A percentile compares a stretch with the other conserved stretches of the same genome.
Evolutionary conservation across 2,113 vertebrate genomes (phyloP).

Genomic region (Thinocorus orbignyianus): DNA sequence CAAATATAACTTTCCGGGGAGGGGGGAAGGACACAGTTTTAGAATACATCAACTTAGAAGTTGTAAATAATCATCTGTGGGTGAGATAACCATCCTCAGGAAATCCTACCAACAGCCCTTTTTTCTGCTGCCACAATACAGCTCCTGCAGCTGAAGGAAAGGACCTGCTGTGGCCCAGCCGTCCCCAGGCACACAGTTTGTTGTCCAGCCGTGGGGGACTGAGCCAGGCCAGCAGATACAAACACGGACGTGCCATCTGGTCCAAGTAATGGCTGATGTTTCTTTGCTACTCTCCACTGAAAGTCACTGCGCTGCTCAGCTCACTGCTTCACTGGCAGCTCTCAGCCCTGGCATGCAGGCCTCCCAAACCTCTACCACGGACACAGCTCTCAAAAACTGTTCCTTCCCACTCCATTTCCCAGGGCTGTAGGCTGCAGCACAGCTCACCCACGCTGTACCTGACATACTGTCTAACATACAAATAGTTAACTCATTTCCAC

Average conservation of each 20-base stretch:
- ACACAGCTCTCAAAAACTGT: rapidly evolving
- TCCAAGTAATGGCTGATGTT: neutral
- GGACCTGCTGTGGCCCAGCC: neutral
- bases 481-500: neutral
- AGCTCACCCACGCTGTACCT: neutral
- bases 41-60: neutral
- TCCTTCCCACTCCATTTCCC: neutral
- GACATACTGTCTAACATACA: neutral
- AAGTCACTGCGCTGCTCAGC: neutral
- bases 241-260: rapidly evolving
- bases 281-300: neutral
- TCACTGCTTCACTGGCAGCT: neutral
- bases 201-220: neutral
- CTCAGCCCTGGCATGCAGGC: neutral
- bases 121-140: conserved; percentile 19
- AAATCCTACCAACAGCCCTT: conserved; percentile 47
- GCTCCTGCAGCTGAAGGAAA: conserved; percentile 22
- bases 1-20: conserved; percentile 30
- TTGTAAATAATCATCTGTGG: conserved; percentile 18
- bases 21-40: neutral
- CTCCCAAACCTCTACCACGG: neutral
- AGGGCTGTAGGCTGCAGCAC: neutral
- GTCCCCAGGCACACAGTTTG: neutral
- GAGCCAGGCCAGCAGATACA: rapidly evolving
- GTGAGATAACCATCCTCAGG: conserved; percentile 61